Evolutionary conservation across 1,140 invertebrate genomes (phyloP), one percentile per base, ranked within the genome.

Genomic region (Drepana arcuata): DNA sequence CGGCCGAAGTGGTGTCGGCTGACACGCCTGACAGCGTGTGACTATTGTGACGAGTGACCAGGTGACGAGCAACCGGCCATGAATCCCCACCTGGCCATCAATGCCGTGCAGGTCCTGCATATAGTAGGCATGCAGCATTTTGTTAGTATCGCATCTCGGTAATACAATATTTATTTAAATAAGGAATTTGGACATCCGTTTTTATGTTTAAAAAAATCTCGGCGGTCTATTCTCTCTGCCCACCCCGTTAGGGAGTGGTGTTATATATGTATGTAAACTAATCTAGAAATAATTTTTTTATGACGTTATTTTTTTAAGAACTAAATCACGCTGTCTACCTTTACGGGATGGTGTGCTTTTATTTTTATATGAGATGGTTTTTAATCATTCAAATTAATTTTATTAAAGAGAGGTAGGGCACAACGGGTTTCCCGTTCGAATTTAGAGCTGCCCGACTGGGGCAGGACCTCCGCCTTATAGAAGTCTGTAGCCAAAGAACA

Each of bases 41-140:
- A n/a, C 9, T 21, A 14, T 29, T 48, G 43, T 36, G 16, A 34
- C 41, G 23, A 44, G 35, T 30, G 24, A 13, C 7, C 14, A 29
- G 16, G 49, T 45, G 12, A 7, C 10, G n/a, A n/a, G n/a, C n/a
- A n/a, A 10, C 23, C 6, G n/a, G 28, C 43, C 26, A 36, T 46
- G 27, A 16, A 27, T 36, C 36, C 32, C 1, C 33, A 41, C 5
- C 35, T 45, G 21, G 41, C 48, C 12, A 16, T 66, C 13, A 61
- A 65, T 32, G 58, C 64, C 7, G 46, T 78, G 2, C 50, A 61
- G 26, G 60, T 78, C 1, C 30, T 74, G 26, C 62, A 72, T n/a
- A 43, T 68, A 4, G 45, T 64, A 4, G 57, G 68, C 0, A 43
- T 74, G 34, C 73, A 78, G 44, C 53, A 70, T 42, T 68, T 67